Conservation (phyloP, 2,888 invertebrate species). For the Phaedon cochleariae region DNA sequence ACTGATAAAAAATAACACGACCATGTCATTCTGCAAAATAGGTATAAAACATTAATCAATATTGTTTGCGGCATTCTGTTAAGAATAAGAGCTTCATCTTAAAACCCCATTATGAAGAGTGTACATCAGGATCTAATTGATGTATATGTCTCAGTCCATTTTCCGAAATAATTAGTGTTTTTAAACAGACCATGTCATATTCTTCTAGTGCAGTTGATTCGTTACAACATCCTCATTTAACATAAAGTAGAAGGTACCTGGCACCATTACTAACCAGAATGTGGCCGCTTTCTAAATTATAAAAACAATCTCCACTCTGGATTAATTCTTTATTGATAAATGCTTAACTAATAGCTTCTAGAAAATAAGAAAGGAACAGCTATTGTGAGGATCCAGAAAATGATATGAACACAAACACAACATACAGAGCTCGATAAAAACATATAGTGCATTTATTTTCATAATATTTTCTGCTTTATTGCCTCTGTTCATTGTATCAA, state of each 20-base stretch:
- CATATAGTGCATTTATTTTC: not conserved
- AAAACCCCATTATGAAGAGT: not conserved
- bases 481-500: not conserved
- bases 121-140: not conserved
- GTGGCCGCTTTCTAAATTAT: conserved; percentile 39
- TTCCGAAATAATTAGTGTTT: conserved; percentile 1
- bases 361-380: not conserved
- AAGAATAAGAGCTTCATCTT: not conserved
- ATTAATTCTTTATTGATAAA: not conserved
- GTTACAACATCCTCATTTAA: not conserved
- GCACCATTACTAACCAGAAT: conserved; percentile 33
- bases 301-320: conserved; percentile 27
- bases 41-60: too few relatives aligned
- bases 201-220: not conserved
- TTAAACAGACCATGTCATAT: conserved; percentile 3
- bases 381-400: not conserved
- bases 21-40: too few relatives aligned
- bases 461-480: not conserved
- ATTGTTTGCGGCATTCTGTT: too few relatives aligned
- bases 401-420: not conserved
- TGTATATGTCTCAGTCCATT: not conserved
- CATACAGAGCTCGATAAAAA: not conserved
- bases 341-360: not conserved
- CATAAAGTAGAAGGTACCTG: conserved; percentile 35
- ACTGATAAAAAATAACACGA: too few relatives aligned